Conservation (phyloP, 2,888 invertebrate genomes). For the Mantis religiosa region DNA sequence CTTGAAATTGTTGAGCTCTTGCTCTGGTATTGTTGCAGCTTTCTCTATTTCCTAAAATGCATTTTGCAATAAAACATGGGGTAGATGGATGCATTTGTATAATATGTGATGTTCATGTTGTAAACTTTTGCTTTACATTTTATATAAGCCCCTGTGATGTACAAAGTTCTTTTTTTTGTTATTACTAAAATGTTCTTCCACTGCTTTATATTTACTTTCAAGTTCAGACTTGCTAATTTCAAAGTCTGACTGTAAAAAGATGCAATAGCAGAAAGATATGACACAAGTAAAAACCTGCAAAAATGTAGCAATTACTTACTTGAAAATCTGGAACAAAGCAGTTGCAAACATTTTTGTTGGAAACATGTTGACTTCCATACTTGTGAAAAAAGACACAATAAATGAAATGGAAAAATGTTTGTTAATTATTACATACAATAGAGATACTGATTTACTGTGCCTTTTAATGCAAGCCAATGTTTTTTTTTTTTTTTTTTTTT, state of each 20-base stretch:
- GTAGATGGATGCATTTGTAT: neutral
- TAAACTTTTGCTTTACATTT: neutral
- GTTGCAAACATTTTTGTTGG: neutral
- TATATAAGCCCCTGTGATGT: neutral
- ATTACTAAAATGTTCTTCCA: neutral
- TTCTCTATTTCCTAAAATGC: neutral
- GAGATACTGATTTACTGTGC: no score
- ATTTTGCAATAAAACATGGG: neutral
- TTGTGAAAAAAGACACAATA: neutral
- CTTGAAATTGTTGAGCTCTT: neutral
- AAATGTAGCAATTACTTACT: neutral
- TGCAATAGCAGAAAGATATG: neutral
- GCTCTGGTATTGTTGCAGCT: no score
- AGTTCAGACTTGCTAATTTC: neutral
- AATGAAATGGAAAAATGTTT: neutral
- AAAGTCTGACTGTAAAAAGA: neutral
- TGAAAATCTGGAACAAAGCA: neutral
- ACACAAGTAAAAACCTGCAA: neutral
- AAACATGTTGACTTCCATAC: slow-evolving; percentile 3
- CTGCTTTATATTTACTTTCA: neutral
- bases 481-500: no score
- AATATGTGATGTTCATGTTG: neutral
- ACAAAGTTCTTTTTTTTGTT: neutral
- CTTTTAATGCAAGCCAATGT: no score
- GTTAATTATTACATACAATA: neutral